Evolutionary conservation across 2,888 invertebrate genomes (phyloP), one percentile per base, ranked within the genome.

Genomic region (Pegoplata infirma): DNA sequence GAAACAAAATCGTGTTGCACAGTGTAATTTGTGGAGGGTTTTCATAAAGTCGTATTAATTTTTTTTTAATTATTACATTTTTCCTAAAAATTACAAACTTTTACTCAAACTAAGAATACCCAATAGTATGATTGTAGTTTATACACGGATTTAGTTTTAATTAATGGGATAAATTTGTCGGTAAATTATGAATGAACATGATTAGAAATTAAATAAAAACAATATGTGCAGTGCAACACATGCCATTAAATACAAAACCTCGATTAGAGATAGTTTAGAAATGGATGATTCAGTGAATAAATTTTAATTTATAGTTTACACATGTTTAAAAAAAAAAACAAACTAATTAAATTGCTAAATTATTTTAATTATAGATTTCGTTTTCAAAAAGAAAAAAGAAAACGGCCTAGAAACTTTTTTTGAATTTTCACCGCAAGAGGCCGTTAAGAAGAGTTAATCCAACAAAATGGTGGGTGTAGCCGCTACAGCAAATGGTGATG

Each of bases 391-490:
- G n/a, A n/a, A n/a, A n/a, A n/a, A n/a, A n/a, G 1, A 46, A 46
- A 46, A 32, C 55, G 6, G 32, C 14, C n/a, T 59, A 17, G 8
- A 59, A 44, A 25, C 14, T 28, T 47, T 36, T 14, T 49, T 59
- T 44, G 7, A n/a, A n/a, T 47, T 21, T 64, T 64, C 17, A 28
- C n/a, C 10, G 28, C 14, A n/a, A 58, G 6, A 56, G 16, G 2
- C 12, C 47, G n/a, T n/a, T n/a, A 28, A 16, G 6, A 5, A 6
- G 2, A 63, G 3, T 32, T 14, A 40, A 58, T 10, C n/a, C 28
- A 12, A 23, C 49, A 85, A 81, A 72, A 89, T 89, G 89, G 89
- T 89, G 79, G 89, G 88, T 36, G 86, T 87, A 36, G 80, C 83
- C 2, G 82, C 82, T 14, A 84, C 84, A 8, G 81, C 83, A 0